Evolutionary conservation across 2,113 vertebrate genomes (phyloP).

Genomic region (Aramus guarauna): DNA sequence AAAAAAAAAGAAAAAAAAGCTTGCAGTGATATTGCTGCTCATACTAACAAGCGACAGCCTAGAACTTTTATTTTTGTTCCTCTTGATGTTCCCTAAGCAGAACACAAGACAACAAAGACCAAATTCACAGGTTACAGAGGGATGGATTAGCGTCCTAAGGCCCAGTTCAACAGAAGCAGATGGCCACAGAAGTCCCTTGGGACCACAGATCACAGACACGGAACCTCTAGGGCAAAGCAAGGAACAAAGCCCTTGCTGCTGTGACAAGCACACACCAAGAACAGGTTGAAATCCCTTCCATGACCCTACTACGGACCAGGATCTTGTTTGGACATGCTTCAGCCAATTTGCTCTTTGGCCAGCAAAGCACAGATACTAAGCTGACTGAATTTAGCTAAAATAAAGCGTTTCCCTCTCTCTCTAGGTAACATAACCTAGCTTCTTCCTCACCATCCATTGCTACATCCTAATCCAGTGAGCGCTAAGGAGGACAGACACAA

Average conservation of each 20-base stretch:
- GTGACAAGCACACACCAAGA: background rate
- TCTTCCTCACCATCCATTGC: background rate
- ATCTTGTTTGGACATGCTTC: background rate
- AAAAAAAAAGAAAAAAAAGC: no score
- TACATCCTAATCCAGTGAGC: background rate
- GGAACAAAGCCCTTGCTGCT: background rate
- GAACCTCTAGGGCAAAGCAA: background rate
- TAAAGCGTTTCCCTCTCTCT: background rate
- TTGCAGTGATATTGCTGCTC: no score
- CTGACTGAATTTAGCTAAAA: background rate
- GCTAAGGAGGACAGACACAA: background rate
- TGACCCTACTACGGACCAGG: background rate
- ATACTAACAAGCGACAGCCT: accelerated
- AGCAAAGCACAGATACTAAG: background rate
- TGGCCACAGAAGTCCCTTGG: background rate
- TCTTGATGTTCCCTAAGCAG: background rate
- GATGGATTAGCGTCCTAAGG: background rate
- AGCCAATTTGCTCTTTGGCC: background rate
- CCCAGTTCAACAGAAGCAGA: slow-evolving; percentile 8
- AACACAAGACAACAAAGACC: background rate
- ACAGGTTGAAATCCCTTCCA: background rate
- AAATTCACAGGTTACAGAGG: background rate
- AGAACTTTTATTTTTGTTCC: no score
- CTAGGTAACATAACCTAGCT: background rate
- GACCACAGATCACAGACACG: background rate